phyloP scores from a whole-genome alignment of 2,797 vertebrate species.

The Emydoidea blandingii region DNA sequence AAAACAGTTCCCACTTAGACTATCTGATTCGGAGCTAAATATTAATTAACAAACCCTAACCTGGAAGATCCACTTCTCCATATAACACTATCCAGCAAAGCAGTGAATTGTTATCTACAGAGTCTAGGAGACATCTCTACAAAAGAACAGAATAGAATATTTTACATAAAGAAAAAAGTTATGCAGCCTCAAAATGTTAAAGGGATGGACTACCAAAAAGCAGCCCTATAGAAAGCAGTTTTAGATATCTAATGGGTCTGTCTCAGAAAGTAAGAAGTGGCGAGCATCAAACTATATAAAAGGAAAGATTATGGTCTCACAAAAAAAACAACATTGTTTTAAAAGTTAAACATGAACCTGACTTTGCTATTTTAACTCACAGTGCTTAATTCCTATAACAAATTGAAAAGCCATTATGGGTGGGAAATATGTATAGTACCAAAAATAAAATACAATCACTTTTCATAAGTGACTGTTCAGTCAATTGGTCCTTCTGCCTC shows the following conservation, averaged over 20 bases:
- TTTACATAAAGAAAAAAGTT: constrained; percentile 63
- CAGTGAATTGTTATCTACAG: constrained; percentile 31
- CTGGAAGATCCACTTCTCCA: not conserved
- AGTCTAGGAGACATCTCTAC: constrained; percentile 33
- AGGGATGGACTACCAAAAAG: constrained; percentile 63
- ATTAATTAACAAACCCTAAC: constrained; percentile 69
- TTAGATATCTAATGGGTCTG: constrained; percentile 74
- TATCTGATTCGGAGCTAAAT: constrained; percentile 68
- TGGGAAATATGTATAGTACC: constrained; percentile 1
- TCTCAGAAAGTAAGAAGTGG: constrained; percentile 70
- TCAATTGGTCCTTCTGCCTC: not conserved
- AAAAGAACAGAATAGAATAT: constrained; percentile 60
- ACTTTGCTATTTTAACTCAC: constrained; percentile 73
- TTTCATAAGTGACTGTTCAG: constrained; percentile 11
- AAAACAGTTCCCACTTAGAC: constrained; percentile 54
- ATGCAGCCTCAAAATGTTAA: constrained; percentile 70
- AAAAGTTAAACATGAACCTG: constrained; percentile 57
- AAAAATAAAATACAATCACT: constrained; percentile 60
- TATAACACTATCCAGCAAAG: constrained; percentile 5
- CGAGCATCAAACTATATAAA: constrained; percentile 66
- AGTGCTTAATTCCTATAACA: constrained; percentile 65
- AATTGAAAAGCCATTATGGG: constrained; percentile 62
- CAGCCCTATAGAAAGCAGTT: constrained; percentile 66
- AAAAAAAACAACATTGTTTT: constrained; percentile 65
- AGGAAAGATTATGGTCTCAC: constrained; percentile 64